Percentiles rank a stretch among this genome's conserved stretches.
Evolutionary conservation across 2,113 vertebrate species (phyloP).

Genomic region (Turnix velox): DNA sequence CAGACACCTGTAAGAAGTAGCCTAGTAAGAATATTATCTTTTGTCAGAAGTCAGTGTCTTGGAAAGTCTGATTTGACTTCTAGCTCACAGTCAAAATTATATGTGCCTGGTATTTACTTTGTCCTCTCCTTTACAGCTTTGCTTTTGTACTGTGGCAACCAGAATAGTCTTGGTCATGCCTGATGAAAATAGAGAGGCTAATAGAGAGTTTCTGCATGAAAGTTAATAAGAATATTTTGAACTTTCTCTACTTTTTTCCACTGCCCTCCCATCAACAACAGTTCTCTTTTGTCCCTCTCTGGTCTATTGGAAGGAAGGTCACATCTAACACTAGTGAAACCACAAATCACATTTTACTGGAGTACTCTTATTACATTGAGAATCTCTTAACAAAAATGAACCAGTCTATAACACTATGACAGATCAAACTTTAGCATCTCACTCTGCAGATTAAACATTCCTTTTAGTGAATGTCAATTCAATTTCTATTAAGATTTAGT

Average conservation of each 20-base stretch:
- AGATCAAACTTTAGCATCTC: not conserved
- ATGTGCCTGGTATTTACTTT: not conserved
- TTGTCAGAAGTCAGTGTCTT: not conserved
- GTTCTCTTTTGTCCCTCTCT: not conserved
- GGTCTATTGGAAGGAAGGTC: not conserved
- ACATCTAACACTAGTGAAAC: not conserved
- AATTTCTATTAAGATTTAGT: constrained; percentile 18
- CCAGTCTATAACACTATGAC: not conserved
- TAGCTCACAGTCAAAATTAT: not conserved
- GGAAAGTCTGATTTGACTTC: not conserved
- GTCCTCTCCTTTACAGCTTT: not conserved
- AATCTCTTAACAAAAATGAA: constrained; percentile 45
- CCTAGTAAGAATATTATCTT: not conserved
- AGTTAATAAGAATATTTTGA: not conserved
- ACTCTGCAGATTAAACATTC: constrained; percentile 16
- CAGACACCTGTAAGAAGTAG: not conserved
- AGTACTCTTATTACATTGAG: constrained; percentile 8
- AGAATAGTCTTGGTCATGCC: not conserved
- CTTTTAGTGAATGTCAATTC: not conserved
- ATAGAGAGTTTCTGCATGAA: not conserved
- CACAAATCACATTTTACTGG: not conserved
- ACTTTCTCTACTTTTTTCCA: not conserved
- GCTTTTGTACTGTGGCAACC: not conserved
- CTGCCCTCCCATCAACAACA: not conserved
- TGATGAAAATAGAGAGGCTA: not conserved